Base-by-base conservation (phyloP, 2,113 vertebrate genomes). In the Macquaria ambigua region DNA sequence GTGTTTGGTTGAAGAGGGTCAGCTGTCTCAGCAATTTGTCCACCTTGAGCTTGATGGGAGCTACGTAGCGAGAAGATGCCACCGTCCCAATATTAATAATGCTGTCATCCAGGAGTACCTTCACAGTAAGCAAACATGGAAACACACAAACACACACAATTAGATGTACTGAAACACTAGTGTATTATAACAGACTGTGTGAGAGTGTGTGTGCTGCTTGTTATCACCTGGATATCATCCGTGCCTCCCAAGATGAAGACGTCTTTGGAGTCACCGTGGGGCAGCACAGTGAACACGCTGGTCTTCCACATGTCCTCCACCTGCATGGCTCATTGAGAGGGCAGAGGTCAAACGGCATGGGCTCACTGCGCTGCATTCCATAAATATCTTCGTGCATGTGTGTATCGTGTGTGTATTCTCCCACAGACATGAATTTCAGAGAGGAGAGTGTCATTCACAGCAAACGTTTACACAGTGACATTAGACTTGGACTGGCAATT, bases 21-120 rank as follows among this genome's bases (percentile, higher is more conserved):
- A 97, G 93, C 43, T 96, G 94, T 39, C 85, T 94, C 78, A 97
- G 96, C 95, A 95, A 93, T 3, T 96, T 94, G 14, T 96, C 95
- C 67, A 97, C 96, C 37, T 87, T 92, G 39, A 68, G 0, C 86
- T 97, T 96, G 79, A 97, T 94, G 34, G 96, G 96, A 8, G 91
- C 92, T 6, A 96, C 87, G 0, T 97, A 96, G 52, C 95, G 95
- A 43, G 97, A 97, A 1, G 97, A 97, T 31, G 96, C 96, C 67
- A 95, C 93, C 0, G 96, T 96, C 23, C 94, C 90, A 48, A 97
- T 83, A 52, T 96, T 97, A 87, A 97, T 96, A 55, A 93, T 96
- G 72, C 96, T 97, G 88, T 97, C 96, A 86, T 97, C 96, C 59
- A 97, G 92, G 74, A 96, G 93, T 16, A 96, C 95, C 96, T 97